Evolutionary conservation across 2,113 vertebrate species (phyloP), one percentile per base, ranked within the genome.

Genomic region (Mirza zaza): DNA sequence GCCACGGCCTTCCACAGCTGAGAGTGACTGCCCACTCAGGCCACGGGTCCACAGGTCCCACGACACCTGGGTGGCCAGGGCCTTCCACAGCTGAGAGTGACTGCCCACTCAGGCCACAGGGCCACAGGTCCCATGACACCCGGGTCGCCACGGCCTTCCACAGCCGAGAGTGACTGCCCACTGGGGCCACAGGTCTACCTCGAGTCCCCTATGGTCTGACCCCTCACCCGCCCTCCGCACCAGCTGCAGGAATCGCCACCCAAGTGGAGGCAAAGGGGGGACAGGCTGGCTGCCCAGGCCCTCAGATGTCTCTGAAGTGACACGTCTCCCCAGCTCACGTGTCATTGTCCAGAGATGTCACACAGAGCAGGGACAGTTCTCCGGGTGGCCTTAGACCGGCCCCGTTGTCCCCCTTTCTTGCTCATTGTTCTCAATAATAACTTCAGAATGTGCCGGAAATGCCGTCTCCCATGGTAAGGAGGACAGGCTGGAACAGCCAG

Each of bases 251-350:
- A 39, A 13, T 20, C 18, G 10, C 0, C 21, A 34, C 52, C 4
- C 0, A 29, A 2, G 0, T 11, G 8, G 1, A 34, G 1, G 42
- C 8, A 8, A 13, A 42, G 68, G 42, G 8, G 52, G 2, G 29
- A 5, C 6, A 50, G 68, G 7, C 50, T 14, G 8, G 45, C 45
- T 45, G 45, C 45, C 45, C 45, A 45, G 45, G 45, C 45, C 45
- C 45, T 45, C 45, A 45, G 45, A 45, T 45, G 45, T 45, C 45
- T 45, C 45, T 45, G 45, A 45, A 45, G 13, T 52, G 12, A 52
- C 13, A 52, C 50, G 1, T 36, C 12, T 0, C 88, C 48, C 63
- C 84, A 5, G 9, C 25, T 52, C 45, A 0, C 5, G 0, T 1
- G 7, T 17, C 17, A 4, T 13, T 11, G 79, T 27, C 36, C 89